phyloP scores from a whole-genome alignment of 1,140 invertebrate species.

The Phortica variegata region DNA sequence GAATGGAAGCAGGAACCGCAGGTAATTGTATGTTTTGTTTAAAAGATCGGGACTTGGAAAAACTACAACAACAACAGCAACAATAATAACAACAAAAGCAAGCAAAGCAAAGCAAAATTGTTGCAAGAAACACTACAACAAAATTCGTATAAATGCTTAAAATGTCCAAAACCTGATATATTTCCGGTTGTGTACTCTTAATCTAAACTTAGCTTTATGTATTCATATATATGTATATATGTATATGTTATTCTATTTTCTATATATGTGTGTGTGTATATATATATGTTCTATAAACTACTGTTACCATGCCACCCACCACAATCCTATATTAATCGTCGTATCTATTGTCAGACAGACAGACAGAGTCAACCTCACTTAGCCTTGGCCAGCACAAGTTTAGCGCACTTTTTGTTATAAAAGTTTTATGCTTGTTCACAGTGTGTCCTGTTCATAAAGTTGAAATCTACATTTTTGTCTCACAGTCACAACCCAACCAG shows the following conservation, averaged over 20 bases:
- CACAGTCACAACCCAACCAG: constrained; percentile 48
- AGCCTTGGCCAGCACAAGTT: no score
- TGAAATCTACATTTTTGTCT: constrained; percentile 32
- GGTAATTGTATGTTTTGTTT: constrained; percentile 19
- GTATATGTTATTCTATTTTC: not conserved
- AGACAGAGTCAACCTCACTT: no score
- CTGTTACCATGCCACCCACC: no score
- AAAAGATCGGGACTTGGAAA: no score
- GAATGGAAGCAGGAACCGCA: constrained; percentile 82
- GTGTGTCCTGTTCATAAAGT: constrained; percentile 24
- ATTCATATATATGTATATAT: not conserved
- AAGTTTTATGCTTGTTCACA: no score
- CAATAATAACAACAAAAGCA: not conserved
- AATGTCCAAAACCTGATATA: constrained; percentile 30
- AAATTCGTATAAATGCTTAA: constrained; percentile 35
- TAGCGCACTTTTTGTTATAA: no score
- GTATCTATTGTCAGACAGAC: no score
- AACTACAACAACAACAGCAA: no score
- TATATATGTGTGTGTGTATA: not conserved
- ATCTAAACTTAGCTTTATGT: not conserved
- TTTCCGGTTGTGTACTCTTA: constrained; percentile 1
- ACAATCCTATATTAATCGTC: no score
- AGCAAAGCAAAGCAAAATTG: not conserved
- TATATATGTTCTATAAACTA: not conserved
- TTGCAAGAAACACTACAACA: constrained; percentile 2